Conservation (phyloP, 1,140 invertebrate species). For the Drosophila obscura region DNA sequence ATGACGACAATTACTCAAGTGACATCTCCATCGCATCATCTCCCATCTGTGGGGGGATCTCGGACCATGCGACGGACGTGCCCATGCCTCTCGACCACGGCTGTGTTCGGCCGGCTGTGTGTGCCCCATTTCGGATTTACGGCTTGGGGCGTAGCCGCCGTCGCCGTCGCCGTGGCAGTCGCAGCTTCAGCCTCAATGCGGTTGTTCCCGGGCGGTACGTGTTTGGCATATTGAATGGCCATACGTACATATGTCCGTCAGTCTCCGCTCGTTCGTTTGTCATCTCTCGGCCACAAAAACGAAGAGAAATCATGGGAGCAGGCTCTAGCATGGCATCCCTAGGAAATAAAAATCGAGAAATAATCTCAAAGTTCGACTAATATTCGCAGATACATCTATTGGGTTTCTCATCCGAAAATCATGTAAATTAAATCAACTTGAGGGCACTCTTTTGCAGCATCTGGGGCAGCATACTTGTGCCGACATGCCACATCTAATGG, state of each 20-base stretch:
- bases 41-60: slow-evolving; percentile 28
- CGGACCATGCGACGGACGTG: slow-evolving; percentile 48
- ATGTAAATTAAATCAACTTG: no score
- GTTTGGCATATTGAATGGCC: slow-evolving; percentile 64
- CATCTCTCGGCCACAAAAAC: slow-evolving; percentile 2
- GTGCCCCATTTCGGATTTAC: slow-evolving; percentile 44
- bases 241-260: neutral
- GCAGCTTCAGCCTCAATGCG: slow-evolving; percentile 55
- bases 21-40: slow-evolving; percentile 72
- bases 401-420: no score
- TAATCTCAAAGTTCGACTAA: no score
- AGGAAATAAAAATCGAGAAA: no score
- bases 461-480: neutral
- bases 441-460: slow-evolving; percentile 1
- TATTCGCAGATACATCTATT: no score
- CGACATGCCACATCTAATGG: slow-evolving; percentile 10
- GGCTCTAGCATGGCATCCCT: neutral
- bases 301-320: slow-evolving; percentile 3
- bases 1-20: slow-evolving; percentile 79
- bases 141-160: slow-evolving; percentile 9
- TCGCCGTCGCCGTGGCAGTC: no score
- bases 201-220: slow-evolving; percentile 52
- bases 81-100: slow-evolving; percentile 37
- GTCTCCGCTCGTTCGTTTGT: neutral
- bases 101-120: slow-evolving; percentile 7